Evolutionary conservation across 2,888 invertebrate species (phyloP).

Genomic region (Eulithis prunata): DNA sequence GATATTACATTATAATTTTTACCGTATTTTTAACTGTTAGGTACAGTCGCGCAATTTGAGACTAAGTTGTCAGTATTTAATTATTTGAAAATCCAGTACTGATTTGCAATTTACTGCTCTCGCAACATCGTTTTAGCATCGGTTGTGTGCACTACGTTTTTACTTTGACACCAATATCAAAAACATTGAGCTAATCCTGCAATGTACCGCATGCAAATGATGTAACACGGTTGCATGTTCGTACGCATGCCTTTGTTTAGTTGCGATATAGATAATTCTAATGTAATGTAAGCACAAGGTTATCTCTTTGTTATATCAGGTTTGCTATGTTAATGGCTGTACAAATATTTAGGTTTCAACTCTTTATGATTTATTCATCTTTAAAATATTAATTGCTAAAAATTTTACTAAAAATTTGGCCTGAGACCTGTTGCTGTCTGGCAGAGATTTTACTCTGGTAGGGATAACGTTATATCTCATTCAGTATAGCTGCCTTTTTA

Average conservation of each 20-base stretch:
- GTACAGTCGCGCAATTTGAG: no score
- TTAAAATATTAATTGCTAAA: no score
- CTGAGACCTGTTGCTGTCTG: no score
- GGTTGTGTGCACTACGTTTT: not conserved
- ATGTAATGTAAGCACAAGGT: constrained; percentile 51
- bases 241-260: constrained; percentile 51
- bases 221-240: constrained; percentile 49
- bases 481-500: no score
- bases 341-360: constrained; percentile 25
- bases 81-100: no score
- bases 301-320: constrained; percentile 53
- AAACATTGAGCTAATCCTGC: not conserved
- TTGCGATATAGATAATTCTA: constrained; percentile 37
- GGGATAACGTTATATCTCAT: no score
- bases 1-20: no score
- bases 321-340: constrained; percentile 37
- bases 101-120: not conserved
- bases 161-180: not conserved
- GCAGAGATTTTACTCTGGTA: no score
- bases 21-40: no score
- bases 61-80: no score
- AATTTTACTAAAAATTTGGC: no score
- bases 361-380: no score
- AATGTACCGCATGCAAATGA: constrained; percentile 33
- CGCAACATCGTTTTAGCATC: not conserved